phyloP scores from a whole-genome alignment of 2,113 vertebrate species.

The Saiga tatarica region DNA sequence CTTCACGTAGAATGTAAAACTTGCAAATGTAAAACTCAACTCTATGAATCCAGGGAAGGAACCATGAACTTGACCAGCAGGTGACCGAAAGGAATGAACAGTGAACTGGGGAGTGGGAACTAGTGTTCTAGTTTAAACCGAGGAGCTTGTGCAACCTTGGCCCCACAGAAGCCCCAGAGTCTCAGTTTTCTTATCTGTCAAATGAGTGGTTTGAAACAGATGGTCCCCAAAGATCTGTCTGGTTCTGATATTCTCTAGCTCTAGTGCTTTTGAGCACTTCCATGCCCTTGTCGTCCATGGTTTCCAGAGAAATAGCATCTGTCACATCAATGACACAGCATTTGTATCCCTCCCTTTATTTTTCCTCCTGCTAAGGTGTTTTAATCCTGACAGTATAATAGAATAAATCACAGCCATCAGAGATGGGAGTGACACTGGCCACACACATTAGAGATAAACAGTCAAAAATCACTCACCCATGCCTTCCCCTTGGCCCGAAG shows the following conservation, averaged over 20 bases:
- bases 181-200: background rate
- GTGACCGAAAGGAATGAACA: background rate
- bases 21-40: background rate
- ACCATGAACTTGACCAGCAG: background rate
- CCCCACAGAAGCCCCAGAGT: background rate
- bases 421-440: conserved; percentile 74
- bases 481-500: conserved; percentile 64
- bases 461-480: conserved; percentile 73
- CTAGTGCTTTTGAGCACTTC: background rate
- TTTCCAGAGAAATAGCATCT: conserved; percentile 63
- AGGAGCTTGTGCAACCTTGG: background rate
- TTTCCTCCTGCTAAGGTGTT: conserved; percentile 72
- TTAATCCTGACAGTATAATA: conserved; percentile 78
- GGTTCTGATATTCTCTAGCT: background rate
- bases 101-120: background rate
- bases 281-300: background rate
- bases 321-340: conserved; percentile 63
- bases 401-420: conserved; percentile 77
- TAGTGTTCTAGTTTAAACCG: background rate
- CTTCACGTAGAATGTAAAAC: background rate
- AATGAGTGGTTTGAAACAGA: background rate
- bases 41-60: background rate
- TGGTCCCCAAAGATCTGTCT: background rate
- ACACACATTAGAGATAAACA: conserved; percentile 76
- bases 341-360: conserved; percentile 62